Percentiles rank a stretch among this genome's conserved stretches.
These are phyloP conservation scores for Syncerus caffer DNA, from an alignment of 2,797 vertebrate genomes.

Conservation along the genomic window DNA sequence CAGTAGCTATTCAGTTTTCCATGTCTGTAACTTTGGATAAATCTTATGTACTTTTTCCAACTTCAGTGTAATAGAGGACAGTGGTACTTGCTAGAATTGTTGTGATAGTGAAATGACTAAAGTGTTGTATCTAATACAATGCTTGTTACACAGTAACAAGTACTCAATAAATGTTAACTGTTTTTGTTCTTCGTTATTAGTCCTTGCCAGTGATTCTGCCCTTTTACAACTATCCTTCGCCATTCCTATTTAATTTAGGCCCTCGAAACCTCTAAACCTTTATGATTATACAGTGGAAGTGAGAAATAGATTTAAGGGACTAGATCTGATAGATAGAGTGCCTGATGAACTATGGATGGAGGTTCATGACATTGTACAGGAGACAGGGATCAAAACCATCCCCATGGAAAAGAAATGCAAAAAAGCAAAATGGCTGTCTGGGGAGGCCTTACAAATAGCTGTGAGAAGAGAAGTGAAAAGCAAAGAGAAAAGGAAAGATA, in stretches of 20 bases:
- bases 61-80: background rate
- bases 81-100: background rate
- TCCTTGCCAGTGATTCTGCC: background rate
- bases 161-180: background rate
- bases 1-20: background rate
- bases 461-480: no score
- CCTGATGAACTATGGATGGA: no score
- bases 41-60: background rate
- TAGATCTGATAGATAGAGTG: no score
- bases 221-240: background rate
- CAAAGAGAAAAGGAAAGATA: no score
- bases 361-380: no score
- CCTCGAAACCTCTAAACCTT: background rate
- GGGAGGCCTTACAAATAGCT: no score
- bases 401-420: no score
- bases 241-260: background rate
- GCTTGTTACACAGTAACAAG: background rate
- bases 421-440: no score
- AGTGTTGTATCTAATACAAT: background rate
- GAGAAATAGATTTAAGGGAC: no score
- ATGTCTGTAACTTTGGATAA: background rate
- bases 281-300: background rate
- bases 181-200: background rate
- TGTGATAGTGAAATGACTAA: background rate
- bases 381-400: no score